These are phyloP conservation scores for Cheilosia variabilis DNA, from an alignment of 2,888 invertebrate species.

Conservation along the genomic window DNA sequence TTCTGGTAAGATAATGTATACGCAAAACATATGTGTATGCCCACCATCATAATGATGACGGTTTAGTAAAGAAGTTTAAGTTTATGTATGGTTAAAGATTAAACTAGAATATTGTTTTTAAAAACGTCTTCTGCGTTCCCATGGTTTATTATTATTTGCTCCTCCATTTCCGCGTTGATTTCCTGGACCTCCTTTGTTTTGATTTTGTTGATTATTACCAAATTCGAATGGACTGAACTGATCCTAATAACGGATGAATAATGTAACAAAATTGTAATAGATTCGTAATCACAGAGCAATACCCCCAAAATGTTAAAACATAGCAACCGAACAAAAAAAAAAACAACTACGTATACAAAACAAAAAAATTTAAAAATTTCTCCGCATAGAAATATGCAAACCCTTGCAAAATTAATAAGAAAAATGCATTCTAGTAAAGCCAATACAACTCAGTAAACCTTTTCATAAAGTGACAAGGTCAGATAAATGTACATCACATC, in stretches of 20 bases:
- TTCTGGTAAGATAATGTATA: conserved; percentile 35
- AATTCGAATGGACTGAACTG: conserved; percentile 82
- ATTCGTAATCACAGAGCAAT: conserved; percentile 52
- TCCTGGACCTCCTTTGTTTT: conserved; percentile 79
- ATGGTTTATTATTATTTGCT: conserved; percentile 81
- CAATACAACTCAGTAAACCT: conserved; percentile 62
- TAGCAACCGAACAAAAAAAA: conserved; percentile 20
- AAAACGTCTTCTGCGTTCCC: conserved; percentile 83
- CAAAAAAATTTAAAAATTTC: neutral
- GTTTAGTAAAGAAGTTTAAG: neutral
- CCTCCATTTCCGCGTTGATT: conserved; percentile 80
- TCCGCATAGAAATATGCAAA: conserved; percentile 9
- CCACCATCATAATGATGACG: conserved; percentile 13
- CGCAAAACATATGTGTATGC: conserved; percentile 6
- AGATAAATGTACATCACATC: neutral
- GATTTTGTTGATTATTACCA: conserved; percentile 83
- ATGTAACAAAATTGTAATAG: conserved; percentile 76
- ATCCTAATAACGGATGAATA: conserved; percentile 81
- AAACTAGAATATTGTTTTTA: conserved; percentile 76
- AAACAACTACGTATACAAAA: neutral
- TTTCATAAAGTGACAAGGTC: conserved; percentile 30
- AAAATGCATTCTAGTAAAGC: conserved; percentile 58
- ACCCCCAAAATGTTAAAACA: conserved; percentile 48
- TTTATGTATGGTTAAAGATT: conserved; percentile 3
- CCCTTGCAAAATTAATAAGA: conserved; percentile 3